A percentile compares a stretch with the other conserved stretches of the same genome.
These are phyloP conservation scores for Polypedilum vanderplanki DNA, from an alignment of 1,140 invertebrate species.

Conservation along the genomic window DNA sequence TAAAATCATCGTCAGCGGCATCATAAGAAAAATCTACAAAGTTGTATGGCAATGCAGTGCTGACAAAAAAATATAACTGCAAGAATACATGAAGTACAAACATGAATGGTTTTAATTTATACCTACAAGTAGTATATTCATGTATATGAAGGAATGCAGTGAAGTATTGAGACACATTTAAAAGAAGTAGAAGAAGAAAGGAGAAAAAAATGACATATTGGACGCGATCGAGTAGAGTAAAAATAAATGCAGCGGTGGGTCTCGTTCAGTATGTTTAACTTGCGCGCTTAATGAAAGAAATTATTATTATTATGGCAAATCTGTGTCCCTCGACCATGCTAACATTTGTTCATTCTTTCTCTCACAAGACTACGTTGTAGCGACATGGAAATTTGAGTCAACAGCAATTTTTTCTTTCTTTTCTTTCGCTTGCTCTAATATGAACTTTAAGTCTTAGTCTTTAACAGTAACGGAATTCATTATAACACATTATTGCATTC, in stretches of 20 bases:
- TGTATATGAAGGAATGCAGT: not conserved
- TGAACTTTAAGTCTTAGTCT: not conserved
- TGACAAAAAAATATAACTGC: not conserved
- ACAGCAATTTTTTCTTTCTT: not conserved
- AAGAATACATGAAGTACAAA: constrained; percentile 13
- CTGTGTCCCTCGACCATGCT: not conserved
- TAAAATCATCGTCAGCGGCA: no score
- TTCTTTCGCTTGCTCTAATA: not conserved
- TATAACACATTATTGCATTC: constrained; percentile 16
- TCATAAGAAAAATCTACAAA: not conserved
- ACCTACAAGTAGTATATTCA: not conserved
- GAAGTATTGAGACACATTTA: constrained; percentile 11
- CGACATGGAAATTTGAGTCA: constrained; percentile 11
- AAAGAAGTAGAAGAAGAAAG: not conserved
- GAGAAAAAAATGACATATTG: not conserved
- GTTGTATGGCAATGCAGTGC: not conserved
- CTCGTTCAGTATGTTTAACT: not conserved
- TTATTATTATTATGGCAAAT: constrained; percentile 18
- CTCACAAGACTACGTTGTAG: constrained; percentile 1
- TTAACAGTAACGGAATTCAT: not conserved
- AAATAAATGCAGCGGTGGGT: constrained; percentile 10
- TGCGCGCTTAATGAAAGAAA: constrained; percentile 1
- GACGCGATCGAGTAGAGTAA: not conserved
- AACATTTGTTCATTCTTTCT: not conserved
- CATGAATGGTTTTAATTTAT: constrained; percentile 14